These are phyloP conservation scores for Parthenolecanium corni DNA, from an alignment of 2,888 invertebrate species.

Conservation along the genomic window DNA sequence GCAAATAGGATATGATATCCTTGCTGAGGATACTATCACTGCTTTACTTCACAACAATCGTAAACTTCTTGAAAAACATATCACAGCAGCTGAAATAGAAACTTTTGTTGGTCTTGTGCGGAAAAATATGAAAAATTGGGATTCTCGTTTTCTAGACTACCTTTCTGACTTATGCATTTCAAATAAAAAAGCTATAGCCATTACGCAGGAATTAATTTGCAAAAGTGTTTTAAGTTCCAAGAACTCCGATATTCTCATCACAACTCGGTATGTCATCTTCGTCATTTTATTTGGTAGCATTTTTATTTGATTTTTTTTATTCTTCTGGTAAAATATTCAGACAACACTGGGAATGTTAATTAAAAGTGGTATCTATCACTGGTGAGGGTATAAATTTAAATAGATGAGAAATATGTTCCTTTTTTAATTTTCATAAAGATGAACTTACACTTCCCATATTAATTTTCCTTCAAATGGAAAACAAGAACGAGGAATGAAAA, in stretches of 20 bases:
- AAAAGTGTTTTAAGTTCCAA: constrained; percentile 89
- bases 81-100: constrained; percentile 94
- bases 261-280: constrained; percentile 81
- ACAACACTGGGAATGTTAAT: no score
- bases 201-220: constrained; percentile 96
- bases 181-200: constrained; percentile 91
- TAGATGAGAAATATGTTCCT: no score
- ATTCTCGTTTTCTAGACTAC: constrained; percentile 91
- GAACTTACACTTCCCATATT: no score
- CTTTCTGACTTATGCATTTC: constrained; percentile 95
- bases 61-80: constrained; percentile 93
- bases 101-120: constrained; percentile 95
- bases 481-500: no score
- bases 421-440: no score
- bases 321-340: no score
- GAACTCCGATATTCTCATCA: constrained; percentile 91
- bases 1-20: constrained; percentile 96
- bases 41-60: constrained; percentile 95
- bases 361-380: no score
- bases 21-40: constrained; percentile 98
- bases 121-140: constrained; percentile 90
- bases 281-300: no score
- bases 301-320: no score
- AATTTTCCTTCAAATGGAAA: no score
- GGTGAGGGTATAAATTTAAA: no score